Base-by-base conservation (phyloP, 2,888 invertebrate genomes). In the Helicoverpa assulta region DNA sequence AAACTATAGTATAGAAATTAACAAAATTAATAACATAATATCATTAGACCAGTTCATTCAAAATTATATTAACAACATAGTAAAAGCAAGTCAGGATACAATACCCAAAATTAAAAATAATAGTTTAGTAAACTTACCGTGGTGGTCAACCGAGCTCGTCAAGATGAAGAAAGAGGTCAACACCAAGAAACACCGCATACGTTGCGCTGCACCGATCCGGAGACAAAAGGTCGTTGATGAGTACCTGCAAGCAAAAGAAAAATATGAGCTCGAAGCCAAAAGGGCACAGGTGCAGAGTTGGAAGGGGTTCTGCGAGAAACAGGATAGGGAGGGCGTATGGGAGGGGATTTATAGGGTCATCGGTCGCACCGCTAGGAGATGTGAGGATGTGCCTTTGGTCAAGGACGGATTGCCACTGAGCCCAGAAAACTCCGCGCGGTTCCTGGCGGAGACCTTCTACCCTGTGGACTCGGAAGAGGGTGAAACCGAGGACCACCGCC, bases 251-350 rank as follows among this genome's bases (percentile, higher is more conserved):
- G n/a, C n/a, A 14, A 81, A 73, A 66, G 66, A 64, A 21, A 10
- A 64, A 29, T 81, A 81, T 61, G 68, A 73, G 50, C 21, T 0
- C 14, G 58, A 26, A 19, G 63, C 33, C 0, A 43, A 37, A 19
- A 18, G 19, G 21, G 77, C 78, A 0, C 65, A 73, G 10, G 60
- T 47, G 0, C 40, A 50, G 0, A 75, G 79, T 47, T 78, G 78
- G 79, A 81, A 76, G 58, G 56, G 53, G 0, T 81, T 76, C 26
- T 84, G 82, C 7, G 12, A n/a, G 0, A 71, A 19, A 21, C 82
- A 82, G 56, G n/a, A n/a, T n/a, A n/a, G n/a, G n/a, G n/a, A n/a
- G n/a, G n/a, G n/a, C n/a, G n/a, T n/a, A n/a, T n/a, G n/a, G n/a
- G n/a, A n/a, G n/a, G n/a, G n/a, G n/a, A n/a, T n/a, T n/a, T n/a